Evolutionary conservation across 2,113 vertebrate species (phyloP).

Genomic region (Lasiurus cinereus): DNA sequence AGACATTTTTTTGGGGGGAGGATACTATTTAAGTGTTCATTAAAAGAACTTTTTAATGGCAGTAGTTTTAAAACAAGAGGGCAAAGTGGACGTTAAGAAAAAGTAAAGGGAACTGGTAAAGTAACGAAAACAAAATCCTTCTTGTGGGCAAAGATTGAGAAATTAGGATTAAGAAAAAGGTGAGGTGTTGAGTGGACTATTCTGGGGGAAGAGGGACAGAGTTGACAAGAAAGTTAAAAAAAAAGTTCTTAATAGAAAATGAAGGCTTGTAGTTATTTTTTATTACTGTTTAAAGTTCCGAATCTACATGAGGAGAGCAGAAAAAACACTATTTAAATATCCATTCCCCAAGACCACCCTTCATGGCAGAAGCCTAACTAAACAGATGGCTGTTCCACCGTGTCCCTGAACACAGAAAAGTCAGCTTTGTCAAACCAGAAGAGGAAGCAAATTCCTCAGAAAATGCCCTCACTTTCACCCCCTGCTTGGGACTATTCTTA

Average conservation of each 20-base stretch:
- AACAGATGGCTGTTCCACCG: slow-evolving; percentile 78
- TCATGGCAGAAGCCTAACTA: slow-evolving; percentile 55
- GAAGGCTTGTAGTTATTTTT: slow-evolving; percentile 53
- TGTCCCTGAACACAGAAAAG: slow-evolving; percentile 63
- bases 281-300: slow-evolving; percentile 34
- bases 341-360: slow-evolving; percentile 29
- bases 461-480: slow-evolving; percentile 62
- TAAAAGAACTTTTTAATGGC: slow-evolving; percentile 85
- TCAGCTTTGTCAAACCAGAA: slow-evolving; percentile 66
- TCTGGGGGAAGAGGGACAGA: slow-evolving; percentile 60
- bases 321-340: slow-evolving; percentile 26
- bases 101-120: slow-evolving; percentile 70
- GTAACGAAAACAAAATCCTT: slow-evolving; percentile 59
- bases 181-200: not conserved
- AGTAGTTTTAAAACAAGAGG: slow-evolving; percentile 77
- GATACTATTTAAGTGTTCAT: slow-evolving; percentile 86
- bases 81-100: not conserved
- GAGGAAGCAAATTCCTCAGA: slow-evolving; percentile 63
- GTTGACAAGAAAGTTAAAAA: slow-evolving; percentile 72
- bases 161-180: slow-evolving; percentile 73
- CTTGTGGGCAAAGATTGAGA: slow-evolving; percentile 66
- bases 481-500: slow-evolving; percentile 63
- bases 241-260: slow-evolving; percentile 75
- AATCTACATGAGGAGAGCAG: slow-evolving; percentile 3
- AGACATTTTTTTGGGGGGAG: slow-evolving; percentile 83